phyloP scores from a whole-genome alignment of 2,888 invertebrate species.

The Sycophila texana region DNA sequence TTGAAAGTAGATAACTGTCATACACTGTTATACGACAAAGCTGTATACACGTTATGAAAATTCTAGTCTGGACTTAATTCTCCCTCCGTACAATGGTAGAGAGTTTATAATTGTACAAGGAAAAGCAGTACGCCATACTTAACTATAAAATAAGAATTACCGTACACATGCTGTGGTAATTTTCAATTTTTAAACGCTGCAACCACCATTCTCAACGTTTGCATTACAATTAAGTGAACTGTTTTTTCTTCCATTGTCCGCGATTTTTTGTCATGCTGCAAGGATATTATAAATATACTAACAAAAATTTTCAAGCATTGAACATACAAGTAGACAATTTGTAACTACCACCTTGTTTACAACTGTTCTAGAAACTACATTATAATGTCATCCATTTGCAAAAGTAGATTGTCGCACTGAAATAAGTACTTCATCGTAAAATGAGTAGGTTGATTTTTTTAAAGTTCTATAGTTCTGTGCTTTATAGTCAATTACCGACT shows the following conservation, averaged over 20 bases:
- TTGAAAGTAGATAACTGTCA: constrained; percentile 22
- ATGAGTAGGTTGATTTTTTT: no score
- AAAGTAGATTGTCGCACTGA: no score
- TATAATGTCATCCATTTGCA: no score
- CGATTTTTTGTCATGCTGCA: neutral
- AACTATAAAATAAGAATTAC: constrained; percentile 15
- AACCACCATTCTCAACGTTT: constrained; percentile 7
- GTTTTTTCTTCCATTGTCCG: neutral
- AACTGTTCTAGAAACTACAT: no score
- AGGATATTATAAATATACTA: no score
- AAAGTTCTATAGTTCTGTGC: no score
- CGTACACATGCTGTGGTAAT: neutral
- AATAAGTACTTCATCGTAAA: no score
- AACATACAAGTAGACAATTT: no score
- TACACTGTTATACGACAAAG: neutral
- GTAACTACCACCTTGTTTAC: no score
- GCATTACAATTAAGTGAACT: constrained; percentile 6
- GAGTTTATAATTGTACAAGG: constrained; percentile 21
- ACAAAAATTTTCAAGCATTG: neutral
- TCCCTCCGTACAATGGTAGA: constrained; percentile 25
- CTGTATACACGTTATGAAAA: neutral
- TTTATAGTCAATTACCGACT: no score
- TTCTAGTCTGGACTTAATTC: constrained; percentile 17
- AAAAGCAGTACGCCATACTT: neutral
- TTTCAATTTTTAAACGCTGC: constrained; percentile 18